Conservation (phyloP, 2,888 invertebrate genomes). For the Amphiduros pacificus region DNA sequence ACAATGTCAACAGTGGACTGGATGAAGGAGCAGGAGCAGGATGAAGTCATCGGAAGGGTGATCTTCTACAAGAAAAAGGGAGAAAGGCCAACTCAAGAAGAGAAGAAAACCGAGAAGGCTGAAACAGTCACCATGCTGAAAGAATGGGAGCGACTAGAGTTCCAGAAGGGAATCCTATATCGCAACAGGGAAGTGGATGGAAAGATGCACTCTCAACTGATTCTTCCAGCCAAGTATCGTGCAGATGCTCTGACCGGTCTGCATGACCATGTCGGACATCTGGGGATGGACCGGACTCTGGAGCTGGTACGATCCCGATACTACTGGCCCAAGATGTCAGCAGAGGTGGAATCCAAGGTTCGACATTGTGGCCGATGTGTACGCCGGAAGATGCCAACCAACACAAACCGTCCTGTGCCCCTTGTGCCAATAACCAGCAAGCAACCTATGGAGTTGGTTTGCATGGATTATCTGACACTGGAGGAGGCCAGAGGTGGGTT, state of each 20-base stretch:
- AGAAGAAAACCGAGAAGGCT: too few species aligned
- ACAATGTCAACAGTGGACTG: too few species aligned
- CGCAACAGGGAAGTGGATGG: background rate
- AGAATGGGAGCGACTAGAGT: background rate
- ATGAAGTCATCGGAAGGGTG: too few species aligned
- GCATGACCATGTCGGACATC: background rate
- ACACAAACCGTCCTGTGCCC: too few species aligned
- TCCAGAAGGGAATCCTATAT: background rate
- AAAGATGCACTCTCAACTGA: background rate
- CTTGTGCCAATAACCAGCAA: slow-evolving; percentile 9
- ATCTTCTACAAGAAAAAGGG: too few species aligned
- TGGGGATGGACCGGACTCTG: background rate
- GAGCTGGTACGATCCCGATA: background rate
- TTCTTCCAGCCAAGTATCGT: background rate
- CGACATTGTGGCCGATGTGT: too few species aligned
- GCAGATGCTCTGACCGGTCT: background rate
- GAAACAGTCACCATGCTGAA: too few species aligned
- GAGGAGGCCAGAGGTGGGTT: slow-evolving; percentile 20
- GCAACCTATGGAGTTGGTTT: slow-evolving; percentile 24
- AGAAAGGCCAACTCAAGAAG: too few species aligned
- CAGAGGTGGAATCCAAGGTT: too few species aligned
- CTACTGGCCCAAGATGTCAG: background rate
- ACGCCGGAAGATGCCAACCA: too few species aligned
- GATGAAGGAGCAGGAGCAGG: too few species aligned
- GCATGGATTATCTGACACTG: slow-evolving; percentile 24